Percentiles rank a stretch among this genome's conserved stretches.
Conservation (phyloP, 1,140 invertebrate genomes). For the Brachionus manjavacas region DNA sequence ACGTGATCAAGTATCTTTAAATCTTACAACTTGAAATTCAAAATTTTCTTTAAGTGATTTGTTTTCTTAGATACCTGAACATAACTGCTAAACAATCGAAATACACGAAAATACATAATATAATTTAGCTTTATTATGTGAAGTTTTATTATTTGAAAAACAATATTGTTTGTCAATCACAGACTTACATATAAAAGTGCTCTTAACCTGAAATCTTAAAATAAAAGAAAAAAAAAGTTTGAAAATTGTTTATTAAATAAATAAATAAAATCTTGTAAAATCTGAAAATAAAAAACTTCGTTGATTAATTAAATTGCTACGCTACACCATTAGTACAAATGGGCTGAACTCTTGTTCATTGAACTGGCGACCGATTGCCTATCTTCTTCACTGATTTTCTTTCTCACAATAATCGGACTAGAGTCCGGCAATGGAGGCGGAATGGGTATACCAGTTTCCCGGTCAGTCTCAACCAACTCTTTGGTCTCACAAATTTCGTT, state of each 20-base stretch:
- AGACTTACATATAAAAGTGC: background rate
- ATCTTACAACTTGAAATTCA: background rate
- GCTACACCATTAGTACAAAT: background rate
- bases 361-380: slow-evolving; percentile 12
- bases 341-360: slow-evolving; percentile 17
- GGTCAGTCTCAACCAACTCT: background rate
- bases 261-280: background rate
- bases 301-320: background rate
- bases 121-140: background rate
- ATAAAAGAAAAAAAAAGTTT: background rate
- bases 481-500: background rate
- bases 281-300: background rate
- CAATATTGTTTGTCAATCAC: background rate
- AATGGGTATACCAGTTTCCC: background rate
- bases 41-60: background rate
- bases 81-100: background rate
- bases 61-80: background rate
- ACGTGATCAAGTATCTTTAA: background rate
- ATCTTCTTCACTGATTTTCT: background rate
- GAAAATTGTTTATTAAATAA: slow-evolving; percentile 2
- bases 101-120: background rate
- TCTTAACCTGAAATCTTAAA: background rate
- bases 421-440: background rate
- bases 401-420: background rate
- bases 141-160: slow-evolving; percentile 3